phyloP scores from a whole-genome alignment of 1,140 invertebrate species.

The Listronotus bonariensis region DNA sequence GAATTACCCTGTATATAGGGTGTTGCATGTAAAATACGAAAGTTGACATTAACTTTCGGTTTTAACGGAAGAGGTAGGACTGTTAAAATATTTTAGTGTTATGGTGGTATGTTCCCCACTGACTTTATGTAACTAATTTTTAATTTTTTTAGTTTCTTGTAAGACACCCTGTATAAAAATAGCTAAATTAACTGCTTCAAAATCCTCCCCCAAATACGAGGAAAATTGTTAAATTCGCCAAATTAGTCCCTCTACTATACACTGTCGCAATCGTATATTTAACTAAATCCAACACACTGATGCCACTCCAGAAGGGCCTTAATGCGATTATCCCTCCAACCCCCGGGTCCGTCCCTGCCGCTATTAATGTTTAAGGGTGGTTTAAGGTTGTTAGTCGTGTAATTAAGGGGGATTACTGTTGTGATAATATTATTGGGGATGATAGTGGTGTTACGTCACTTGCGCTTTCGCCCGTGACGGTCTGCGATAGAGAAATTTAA shows the following conservation, averaged over 20 bases:
- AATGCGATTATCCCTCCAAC: constrained; percentile 33
- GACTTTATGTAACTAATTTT: too few relatives aligned
- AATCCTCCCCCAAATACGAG: too few relatives aligned
- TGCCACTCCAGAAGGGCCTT: constrained; percentile 25
- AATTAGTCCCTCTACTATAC: constrained; percentile 1
- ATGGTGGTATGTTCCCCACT: too few relatives aligned
- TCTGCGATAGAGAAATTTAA: not conserved
- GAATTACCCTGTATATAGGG: too few relatives aligned
- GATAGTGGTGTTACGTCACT: constrained; percentile 38
- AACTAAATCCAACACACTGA: constrained; percentile 28
- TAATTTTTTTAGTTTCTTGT: too few relatives aligned
- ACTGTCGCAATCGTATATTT: constrained; percentile 11
- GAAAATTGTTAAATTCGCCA: too few relatives aligned
- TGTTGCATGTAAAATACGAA: too few relatives aligned
- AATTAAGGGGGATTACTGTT: constrained; percentile 41
- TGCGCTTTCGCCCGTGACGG: constrained; percentile 21
- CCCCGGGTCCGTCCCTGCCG: constrained; percentile 12
- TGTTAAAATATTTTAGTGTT: too few relatives aligned
- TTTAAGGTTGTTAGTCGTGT: constrained; percentile 40
- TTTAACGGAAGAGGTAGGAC: too few relatives aligned
- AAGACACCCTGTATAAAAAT: too few relatives aligned
- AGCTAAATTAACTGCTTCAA: too few relatives aligned
- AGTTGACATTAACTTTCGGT: too few relatives aligned
- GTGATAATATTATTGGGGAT: constrained; percentile 40
- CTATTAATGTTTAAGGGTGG: constrained; percentile 40